Evolutionary conservation across 2,888 invertebrate species (phyloP).

Genomic region (Synanthedon myopaeformis): DNA sequence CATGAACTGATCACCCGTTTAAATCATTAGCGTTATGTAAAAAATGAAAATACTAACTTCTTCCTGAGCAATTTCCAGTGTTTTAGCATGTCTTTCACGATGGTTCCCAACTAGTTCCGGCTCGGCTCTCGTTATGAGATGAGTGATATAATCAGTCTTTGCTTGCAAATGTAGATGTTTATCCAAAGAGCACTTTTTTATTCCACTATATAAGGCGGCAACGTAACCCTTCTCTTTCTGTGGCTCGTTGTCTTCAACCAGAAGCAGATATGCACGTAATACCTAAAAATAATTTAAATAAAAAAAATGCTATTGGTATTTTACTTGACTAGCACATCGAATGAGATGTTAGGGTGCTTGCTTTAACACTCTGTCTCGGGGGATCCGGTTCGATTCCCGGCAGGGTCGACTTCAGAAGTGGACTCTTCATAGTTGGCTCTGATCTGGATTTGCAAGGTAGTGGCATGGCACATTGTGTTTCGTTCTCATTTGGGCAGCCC

Average conservation of each 20-base stretch:
- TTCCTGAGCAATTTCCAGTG: conserved; percentile 96
- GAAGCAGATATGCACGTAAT: conserved; percentile 83
- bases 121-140: conserved; percentile 89
- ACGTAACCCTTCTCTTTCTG: conserved; percentile 91
- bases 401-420: too few relatives aligned
- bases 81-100: conserved; percentile 94
- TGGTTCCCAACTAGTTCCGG: conserved; percentile 90
- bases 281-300: conserved; percentile 43
- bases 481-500: too few relatives aligned
- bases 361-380: too few relatives aligned
- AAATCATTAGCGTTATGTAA: neutral
- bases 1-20: too few relatives aligned
- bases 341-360: too few relatives aligned
- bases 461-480: too few relatives aligned
- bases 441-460: too few relatives aligned
- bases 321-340: too few relatives aligned
- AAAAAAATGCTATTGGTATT: too few relatives aligned
- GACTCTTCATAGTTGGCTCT: too few relatives aligned
- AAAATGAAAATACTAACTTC: conserved; percentile 61
- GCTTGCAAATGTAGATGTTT: conserved; percentile 90
- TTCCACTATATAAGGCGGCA: conserved; percentile 86
- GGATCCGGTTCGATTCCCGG: too few relatives aligned
- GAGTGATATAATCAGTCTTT: conserved; percentile 89
- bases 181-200: conserved; percentile 86
- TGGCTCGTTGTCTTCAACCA: conserved; percentile 87